Evolutionary conservation across 2,888 invertebrate genomes (phyloP), one percentile per base, ranked within the genome.

Genomic region (Volucella zonaria): DNA sequence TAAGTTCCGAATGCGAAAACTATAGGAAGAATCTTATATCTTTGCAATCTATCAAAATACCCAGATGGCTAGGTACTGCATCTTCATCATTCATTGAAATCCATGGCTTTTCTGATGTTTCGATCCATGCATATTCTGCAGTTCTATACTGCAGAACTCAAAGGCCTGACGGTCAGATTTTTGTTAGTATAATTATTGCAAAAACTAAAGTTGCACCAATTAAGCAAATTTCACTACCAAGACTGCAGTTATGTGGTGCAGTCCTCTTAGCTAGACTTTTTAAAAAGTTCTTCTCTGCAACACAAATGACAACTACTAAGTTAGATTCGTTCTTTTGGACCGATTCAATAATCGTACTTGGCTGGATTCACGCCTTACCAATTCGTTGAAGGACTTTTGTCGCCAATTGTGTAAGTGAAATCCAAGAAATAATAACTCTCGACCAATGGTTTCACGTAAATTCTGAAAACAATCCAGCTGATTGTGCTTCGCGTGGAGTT

Each of bases 171-270:
- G 23, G 4, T 23, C 1, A 23, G 23, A 23, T 23, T 23, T 23
- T 23, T 23, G 23, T 4, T 23, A 3, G 23, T 23, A 3, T 23
- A 23, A 23, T 23, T 23, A 23, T 3, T 2, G 23, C 23, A 23
- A 23, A 23, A 18, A 18, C 18, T 18, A 18, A 18, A 18, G 18
- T 18, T 18, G 18, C 18, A 18, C 18, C 18, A 18, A 18, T 18
- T 1, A 18, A 23, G 23, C 23, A 23, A 23, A 23, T 23, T 23
- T 23, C 23, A 23, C 23, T 23, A 23, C 23, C 23, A 23, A 23
- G 88, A 12, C 66, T 89, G 3, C 87, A 88, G 40, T 73, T 89
- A 23, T 70, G 83, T 8, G 78, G 56, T 23, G 81, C 87, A 42
- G 12, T 18, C 1, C 15, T 75, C 4, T 11, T 52, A 14, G 18